Base-by-base conservation (phyloP, 2,888 invertebrate genomes). In the Linnaemya vulpina region DNA sequence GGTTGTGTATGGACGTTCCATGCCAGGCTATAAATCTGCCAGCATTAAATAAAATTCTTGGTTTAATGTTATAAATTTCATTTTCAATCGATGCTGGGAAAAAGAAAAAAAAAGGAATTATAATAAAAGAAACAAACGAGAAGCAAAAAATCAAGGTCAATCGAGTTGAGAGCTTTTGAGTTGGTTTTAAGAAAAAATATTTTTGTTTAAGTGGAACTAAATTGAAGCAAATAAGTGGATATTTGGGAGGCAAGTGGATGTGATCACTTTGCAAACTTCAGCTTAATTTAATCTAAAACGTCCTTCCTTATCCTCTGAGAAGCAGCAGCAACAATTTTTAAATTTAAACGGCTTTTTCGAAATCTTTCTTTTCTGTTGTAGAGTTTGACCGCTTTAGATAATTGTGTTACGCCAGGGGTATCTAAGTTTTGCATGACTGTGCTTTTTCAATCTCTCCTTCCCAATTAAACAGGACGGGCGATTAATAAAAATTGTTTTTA, bases 31-130 rank as follows among this genome's bases (percentile, higher is more conserved):
- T 74, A 63, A 62, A 74, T 73, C n/a, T 62, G 20, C 5, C 22
- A 17, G 51, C 11, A 63, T 51, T 53, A 53, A 53, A 62, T 22
- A 53, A 65, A 65, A 30, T 30, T 65, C 15, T 53, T 43, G 9
- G 15, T 9, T 38, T 49, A 62, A 74, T 51, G 35, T 22, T 51
- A 62, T 62, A 74, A 51, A 74, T 60, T 62, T 22, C 22, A 38
- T 74, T 38, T 62, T 38, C 62, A 38, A 49, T 62, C 20, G 13
- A 38, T 62, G 46, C 15, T 38, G 20, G 22, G 38, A 51, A 35
- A 7, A 20, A 1, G 1, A 51, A 20, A 51, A 20, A 51, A 7
- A 17, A 17, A 49, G 17, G 17, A 51, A 9, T 30, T n/a, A 40
- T 30, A 25, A 30, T 11, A 17, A 53, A 38, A 68, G 10, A 10